Base-by-base conservation (phyloP, 2,888 invertebrate species). In the Eupeodes luniger region DNA sequence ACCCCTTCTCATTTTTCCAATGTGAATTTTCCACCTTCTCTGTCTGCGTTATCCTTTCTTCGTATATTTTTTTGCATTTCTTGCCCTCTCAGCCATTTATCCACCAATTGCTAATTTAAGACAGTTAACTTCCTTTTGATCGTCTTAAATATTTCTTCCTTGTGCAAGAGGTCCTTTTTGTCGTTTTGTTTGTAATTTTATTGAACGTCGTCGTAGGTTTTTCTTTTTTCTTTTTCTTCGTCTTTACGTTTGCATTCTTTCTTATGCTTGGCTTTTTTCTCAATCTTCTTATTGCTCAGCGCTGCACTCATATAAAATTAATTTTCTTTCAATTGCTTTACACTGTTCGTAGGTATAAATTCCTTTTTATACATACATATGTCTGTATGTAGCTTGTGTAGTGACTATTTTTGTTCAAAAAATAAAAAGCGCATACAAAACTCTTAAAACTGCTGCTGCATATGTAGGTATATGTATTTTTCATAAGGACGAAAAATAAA, bases 281-380 rank as follows among this genome's bases (percentile, higher is more conserved):
- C 69, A 85, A 76, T 85, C 85, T 85, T 61, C 85, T 85, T 85
- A 64, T 51, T 66, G 27, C 27, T 27, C 27, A 27, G 27, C 27
- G 61, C 53, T n/a, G 47, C 47, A 72, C 72, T 77, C 74, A 77
- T 82, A 77, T 67, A 77, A 80, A 87, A 77, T 87, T 87, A 87
- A 86, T 87, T 87, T 83, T 83, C 84, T 84, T 84, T 80, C 77
- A 77, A 83, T 87, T 80, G 83, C 83, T 47, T 11, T 72, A 47
- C 79, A 72, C 72, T 67, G 55, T 83, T 72, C 86, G 61, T 76
- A 34, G 47, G 47, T 11, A 27, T 27, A 27, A 27, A 3, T 1
- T 27, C 27, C 27, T 27, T 27, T 27, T 27, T 27, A 27, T 27
- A 27, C 2, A 3, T 9, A 11, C 1, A 2, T 5, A 9, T 11